Base-by-base conservation (phyloP, 2,113 vertebrate species). In the Geococcyx californianus region DNA sequence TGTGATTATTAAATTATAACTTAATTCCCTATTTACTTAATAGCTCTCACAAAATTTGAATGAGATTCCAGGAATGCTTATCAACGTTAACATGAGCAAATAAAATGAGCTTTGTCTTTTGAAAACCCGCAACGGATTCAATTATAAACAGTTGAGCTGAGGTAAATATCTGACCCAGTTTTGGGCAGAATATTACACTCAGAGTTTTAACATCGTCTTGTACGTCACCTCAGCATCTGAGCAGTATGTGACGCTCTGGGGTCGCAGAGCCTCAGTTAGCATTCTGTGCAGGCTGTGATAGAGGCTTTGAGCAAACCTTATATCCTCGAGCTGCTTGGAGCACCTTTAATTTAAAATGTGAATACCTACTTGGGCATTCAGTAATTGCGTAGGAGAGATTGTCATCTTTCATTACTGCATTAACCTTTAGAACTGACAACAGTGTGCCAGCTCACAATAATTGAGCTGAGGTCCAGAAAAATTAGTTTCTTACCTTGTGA, bases 361-460 rank as follows among this genome's bases (percentile, higher is more conserved):
- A 87, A 84, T 86, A 31, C 33, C 45, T 96, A 68, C 66, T 77
- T 87, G 84, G 73, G 34, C 58, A 11, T 63, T 92, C 93, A 87
- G 89, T 83, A 97, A 93, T 96, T 47, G 11, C 67, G 95, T 83
- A 85, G 86, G 89, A 86, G 95, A 91, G 94, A 96, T 78, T 96
- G 96, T 96, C 87, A 95, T 97, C 96, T 96, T 94, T 97, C 89
- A 96, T 97, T 97, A 94, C 63, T 80, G 82, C 60, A 86, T 93
- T 98, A 96, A 96, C 89, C 89, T 97, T 96, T 97, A 70, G 75
- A 96, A 86, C 87, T 92, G 79, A 89, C 95, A 97, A 69, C 55
- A 79, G 60, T 25, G 64, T 77, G 77, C 94, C 73, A 47, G 73
- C 80, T 88, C 9, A 0, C 52, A 84, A n/a, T 96, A 97, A 97